Percentiles rank a stretch among this genome's conserved stretches.
Evolutionary conservation across 37 sponge, comb jelly and placozoan species (phyloP).

Genomic region (Diacarnus erythraeanus): DNA sequence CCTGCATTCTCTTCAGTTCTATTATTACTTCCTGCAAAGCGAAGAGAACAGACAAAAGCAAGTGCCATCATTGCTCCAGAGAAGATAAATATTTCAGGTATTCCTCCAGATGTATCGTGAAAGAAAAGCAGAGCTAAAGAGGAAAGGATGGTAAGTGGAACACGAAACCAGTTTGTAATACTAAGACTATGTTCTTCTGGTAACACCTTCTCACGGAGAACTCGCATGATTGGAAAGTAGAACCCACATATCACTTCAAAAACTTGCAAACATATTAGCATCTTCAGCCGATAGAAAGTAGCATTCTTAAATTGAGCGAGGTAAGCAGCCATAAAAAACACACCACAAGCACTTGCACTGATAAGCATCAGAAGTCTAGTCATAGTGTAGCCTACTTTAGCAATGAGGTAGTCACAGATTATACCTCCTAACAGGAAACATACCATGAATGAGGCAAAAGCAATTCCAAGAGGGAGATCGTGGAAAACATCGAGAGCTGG

Average conservation of each 20-base stretch:
- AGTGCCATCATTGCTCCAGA: constrained; percentile 57
- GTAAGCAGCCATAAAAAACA: constrained; percentile 33
- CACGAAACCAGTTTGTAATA: constrained; percentile 72
- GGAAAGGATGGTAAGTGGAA: constrained; percentile 78
- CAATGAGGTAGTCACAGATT: constrained; percentile 57
- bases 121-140: constrained; percentile 59
- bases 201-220: constrained; percentile 44
- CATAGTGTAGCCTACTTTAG: constrained; percentile 28
- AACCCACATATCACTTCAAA: constrained; percentile 79
- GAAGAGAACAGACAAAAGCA: constrained; percentile 55
- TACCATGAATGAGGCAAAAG: constrained; percentile 86
- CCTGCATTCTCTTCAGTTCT: not conserved
- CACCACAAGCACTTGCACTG: constrained; percentile 1
- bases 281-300: constrained; percentile 44
- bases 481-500: constrained; percentile 62
- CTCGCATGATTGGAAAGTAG: constrained; percentile 78
- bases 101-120: constrained; percentile 56
- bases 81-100: constrained; percentile 61
- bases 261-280: constrained; percentile 54
- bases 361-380: constrained; percentile 28
- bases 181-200: constrained; percentile 70
- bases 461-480: constrained; percentile 69
- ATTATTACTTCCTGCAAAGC: constrained; percentile 22
- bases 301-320: constrained; percentile 15
- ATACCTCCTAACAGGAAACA: constrained; percentile 65